Percentiles rank a stretch among this genome's conserved stretches.
phyloP scores from a whole-genome alignment of 1,140 invertebrate species.

The Lucilia sericata region DNA sequence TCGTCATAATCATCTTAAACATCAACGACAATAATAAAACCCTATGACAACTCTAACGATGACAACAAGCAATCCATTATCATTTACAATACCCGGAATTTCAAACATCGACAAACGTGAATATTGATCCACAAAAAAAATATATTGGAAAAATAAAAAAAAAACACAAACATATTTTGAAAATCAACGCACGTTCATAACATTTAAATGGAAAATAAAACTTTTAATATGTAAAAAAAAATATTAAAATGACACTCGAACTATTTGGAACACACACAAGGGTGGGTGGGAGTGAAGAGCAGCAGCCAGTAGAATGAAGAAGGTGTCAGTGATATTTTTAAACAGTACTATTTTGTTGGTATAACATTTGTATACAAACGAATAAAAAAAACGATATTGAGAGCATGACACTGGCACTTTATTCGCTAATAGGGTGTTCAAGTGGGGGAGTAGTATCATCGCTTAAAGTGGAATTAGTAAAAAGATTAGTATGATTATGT shows the following conservation, averaged over 20 bases:
- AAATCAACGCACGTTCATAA: slow-evolving; percentile 8
- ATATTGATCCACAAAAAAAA: neutral
- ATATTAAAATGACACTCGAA: neutral
- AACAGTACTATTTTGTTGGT: too few relatives aligned
- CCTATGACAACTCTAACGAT: neutral
- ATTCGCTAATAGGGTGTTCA: neutral
- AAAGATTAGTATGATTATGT: slow-evolving; percentile 13
- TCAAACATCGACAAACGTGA: neutral
- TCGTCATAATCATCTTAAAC: neutral
- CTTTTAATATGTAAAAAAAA: slow-evolving; percentile 23
- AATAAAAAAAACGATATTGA: too few relatives aligned
- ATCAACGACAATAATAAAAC: neutral
- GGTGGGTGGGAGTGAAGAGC: neutral
- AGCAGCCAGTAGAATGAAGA: neutral
- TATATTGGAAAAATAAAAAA: neutral
- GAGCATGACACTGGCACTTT: too few relatives aligned
- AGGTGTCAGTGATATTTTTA: neutral
- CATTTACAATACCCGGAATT: neutral
- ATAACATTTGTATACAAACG: too few relatives aligned
- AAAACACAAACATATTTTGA: neutral
- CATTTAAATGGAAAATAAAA: slow-evolving; percentile 15
- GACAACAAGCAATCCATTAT: neutral
- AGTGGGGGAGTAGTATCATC: neutral
- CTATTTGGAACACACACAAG: neutral
- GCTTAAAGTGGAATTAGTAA: slow-evolving; percentile 38